These are phyloP conservation scores for Diceros bicornis DNA, from an alignment of 2,797 vertebrate genomes.

Conservation along the genomic window DNA sequence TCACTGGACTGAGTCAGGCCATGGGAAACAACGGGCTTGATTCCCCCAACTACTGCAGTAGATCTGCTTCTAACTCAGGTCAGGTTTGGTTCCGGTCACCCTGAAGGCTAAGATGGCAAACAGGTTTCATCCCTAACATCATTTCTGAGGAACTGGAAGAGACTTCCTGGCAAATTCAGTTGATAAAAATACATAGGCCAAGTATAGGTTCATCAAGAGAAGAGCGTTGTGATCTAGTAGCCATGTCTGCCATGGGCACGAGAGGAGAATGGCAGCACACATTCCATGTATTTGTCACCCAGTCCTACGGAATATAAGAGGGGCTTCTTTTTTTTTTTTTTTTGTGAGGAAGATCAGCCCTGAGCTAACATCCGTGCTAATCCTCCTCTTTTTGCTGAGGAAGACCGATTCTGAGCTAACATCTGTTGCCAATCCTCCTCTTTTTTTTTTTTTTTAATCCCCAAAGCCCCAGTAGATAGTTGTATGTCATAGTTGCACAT, in stretches of 20 bases:
- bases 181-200: neutral
- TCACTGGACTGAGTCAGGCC: neutral
- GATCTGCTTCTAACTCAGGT: neutral
- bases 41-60: neutral
- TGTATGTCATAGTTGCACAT: too few relatives aligned
- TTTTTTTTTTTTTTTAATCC: too few relatives aligned
- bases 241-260: neutral
- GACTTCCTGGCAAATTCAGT: neutral
- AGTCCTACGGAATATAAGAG: neutral
- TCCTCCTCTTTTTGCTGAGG: too few relatives aligned
- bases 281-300: neutral
- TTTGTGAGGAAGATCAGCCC: too few relatives aligned
- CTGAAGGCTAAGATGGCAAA: neutral
- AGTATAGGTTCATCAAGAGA: neutral
- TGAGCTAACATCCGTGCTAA: too few relatives aligned
- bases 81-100: neutral
- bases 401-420: too few relatives aligned
- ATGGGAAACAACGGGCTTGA: neutral
- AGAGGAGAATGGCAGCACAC: accelerated
- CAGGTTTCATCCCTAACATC: neutral
- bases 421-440: too few relatives aligned
- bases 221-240: neutral
- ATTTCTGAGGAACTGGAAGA: neutral
- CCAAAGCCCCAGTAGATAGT: too few relatives aligned
- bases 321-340: too few relatives aligned